phyloP scores from a whole-genome alignment of 2,888 invertebrate genomes.

The Lapara coniferarum region DNA sequence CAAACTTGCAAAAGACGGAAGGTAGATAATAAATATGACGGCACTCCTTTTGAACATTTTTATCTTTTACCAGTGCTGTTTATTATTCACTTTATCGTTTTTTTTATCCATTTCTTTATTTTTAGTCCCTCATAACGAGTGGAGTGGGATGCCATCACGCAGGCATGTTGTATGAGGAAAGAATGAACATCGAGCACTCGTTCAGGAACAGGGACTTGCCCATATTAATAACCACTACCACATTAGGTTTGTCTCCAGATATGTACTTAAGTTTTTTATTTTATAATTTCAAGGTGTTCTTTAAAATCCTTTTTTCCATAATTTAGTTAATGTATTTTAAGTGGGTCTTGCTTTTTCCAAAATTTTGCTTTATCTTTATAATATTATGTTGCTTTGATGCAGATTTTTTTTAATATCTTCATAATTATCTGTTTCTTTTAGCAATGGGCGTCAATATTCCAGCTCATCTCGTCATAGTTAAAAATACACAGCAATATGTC shows the following conservation, averaged over 20 bases:
- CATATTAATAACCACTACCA: conserved; percentile 88
- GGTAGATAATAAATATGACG: too few relatives aligned
- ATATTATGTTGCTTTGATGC: not conserved
- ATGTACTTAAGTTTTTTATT: conserved; percentile 8
- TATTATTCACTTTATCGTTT: not conserved
- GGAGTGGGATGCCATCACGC: conserved; percentile 93
- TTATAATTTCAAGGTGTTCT: conserved; percentile 6
- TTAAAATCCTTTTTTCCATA: too few relatives aligned
- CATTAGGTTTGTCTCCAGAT: conserved; percentile 73
- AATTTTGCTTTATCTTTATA: not conserved
- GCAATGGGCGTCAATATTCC: conserved; percentile 94
- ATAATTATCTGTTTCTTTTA: conserved; percentile 45
- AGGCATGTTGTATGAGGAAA: conserved; percentile 86
- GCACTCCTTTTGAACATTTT: not conserved
- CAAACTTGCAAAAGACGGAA: too few relatives aligned
- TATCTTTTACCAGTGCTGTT: not conserved
- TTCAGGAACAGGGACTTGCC: conserved; percentile 87
- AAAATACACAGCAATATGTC: conserved; percentile 89
- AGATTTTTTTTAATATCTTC: too few relatives aligned
- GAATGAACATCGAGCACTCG: conserved; percentile 85
- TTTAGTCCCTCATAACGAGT: conserved; percentile 69
- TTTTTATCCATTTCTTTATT: conserved; percentile 4
- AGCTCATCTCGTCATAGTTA: conserved; percentile 91
- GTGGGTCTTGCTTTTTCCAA: too few relatives aligned
- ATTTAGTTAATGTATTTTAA: too few relatives aligned